These are phyloP conservation scores for Caenorhabditis sp. DNA, from an alignment of 2,888 invertebrate species.

Conservation along the genomic window DNA sequence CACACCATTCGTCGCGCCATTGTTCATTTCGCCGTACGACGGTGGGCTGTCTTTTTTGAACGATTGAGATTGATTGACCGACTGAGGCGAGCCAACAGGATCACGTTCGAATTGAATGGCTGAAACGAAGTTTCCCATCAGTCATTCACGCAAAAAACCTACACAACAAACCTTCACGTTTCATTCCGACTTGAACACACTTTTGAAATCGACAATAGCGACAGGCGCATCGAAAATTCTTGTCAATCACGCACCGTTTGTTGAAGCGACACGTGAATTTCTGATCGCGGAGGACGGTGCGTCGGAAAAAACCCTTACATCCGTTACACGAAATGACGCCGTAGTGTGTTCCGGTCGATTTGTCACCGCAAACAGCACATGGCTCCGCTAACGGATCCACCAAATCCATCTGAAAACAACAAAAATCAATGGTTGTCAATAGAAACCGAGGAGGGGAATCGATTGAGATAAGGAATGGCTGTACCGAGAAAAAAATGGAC, in stretches of 20 bases:
- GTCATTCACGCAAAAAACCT: background rate
- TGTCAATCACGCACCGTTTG: conserved; percentile 70
- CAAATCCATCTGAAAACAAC: conserved; percentile 24
- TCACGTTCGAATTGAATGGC: conserved; percentile 70
- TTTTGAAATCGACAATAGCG: conserved; percentile 69
- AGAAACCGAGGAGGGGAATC: too few relatives aligned
- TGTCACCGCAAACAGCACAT: conserved; percentile 69
- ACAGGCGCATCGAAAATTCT: conserved; percentile 70
- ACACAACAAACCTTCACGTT: conserved; percentile 59
- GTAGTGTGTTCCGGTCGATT: conserved; percentile 59
- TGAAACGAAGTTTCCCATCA: conserved; percentile 34
- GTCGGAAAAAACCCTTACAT: conserved; percentile 71
- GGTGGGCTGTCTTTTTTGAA: conserved; percentile 55
- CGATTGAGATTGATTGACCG: conserved; percentile 34
- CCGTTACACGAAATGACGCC: conserved; percentile 66
- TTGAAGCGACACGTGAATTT: conserved; percentile 70
- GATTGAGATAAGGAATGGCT: too few relatives aligned
- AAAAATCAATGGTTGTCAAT: too few relatives aligned
- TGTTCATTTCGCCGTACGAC: conserved; percentile 1
- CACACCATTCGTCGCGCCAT: conserved; percentile 7
- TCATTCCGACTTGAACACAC: conserved; percentile 68
- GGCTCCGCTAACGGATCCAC: conserved; percentile 68
- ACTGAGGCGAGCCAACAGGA: conserved; percentile 59
- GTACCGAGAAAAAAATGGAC: too few relatives aligned
- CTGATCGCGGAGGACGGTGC: conserved; percentile 70